Conservation (phyloP, 2,888 invertebrate genomes). For the Anagyrus pseudococci region DNA sequence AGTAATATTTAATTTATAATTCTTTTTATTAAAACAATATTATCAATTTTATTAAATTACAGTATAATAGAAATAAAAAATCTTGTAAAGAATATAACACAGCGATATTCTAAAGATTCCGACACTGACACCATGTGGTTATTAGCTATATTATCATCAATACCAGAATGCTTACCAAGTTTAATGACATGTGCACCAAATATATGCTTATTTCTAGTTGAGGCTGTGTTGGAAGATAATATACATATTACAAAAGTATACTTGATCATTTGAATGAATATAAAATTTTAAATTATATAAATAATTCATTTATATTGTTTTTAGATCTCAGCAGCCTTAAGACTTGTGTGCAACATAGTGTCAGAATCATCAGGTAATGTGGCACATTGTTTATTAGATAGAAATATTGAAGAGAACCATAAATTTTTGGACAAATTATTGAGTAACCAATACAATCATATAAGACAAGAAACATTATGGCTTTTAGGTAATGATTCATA, state of each 20-base stretch:
- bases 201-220: conserved; percentile 35
- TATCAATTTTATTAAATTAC: neutral
- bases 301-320: conserved; percentile 9
- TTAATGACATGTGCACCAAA: conserved; percentile 30
- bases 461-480: conserved; percentile 57
- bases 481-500: conserved; percentile 53
- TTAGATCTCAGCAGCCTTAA: conserved; percentile 51
- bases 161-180: conserved; percentile 39
- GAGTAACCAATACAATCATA: conserved; percentile 45
- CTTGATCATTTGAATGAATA: conserved; percentile 1
- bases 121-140: conserved; percentile 50
- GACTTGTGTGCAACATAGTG: conserved; percentile 52
- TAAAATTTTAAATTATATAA: neutral
- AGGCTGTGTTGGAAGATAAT: conserved; percentile 31
- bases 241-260: conserved; percentile 42
- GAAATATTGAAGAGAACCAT: conserved; percentile 38
- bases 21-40: conserved; percentile 4
- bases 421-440: conserved; percentile 47
- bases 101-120: conserved; percentile 37
- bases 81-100: conserved; percentile 41
- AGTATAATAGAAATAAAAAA: conserved; percentile 43
- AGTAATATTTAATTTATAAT: conserved; percentile 28
- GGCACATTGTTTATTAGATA: conserved; percentile 45
- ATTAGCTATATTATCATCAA: conserved; percentile 53
- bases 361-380: conserved; percentile 47